Conservation (phyloP, 1,140 invertebrate genomes). For the Hypothenemus hampei region DNA sequence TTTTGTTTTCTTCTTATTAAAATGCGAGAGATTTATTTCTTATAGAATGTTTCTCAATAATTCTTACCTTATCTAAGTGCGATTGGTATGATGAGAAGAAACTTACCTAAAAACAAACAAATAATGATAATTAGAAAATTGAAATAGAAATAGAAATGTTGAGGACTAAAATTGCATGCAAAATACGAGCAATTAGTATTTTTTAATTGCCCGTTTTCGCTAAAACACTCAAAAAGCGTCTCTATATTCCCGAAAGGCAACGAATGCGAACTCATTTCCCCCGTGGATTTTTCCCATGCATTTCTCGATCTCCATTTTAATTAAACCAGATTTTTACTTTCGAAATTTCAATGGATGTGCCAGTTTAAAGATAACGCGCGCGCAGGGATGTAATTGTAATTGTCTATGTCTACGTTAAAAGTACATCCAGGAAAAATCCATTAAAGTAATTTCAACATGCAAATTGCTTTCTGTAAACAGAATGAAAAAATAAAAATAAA, state of each 20-base stretch:
- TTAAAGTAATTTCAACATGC: constrained; percentile 22
- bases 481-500: constrained; percentile 11
- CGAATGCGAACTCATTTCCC: constrained; percentile 12
- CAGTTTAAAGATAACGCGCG: constrained; percentile 14
- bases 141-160: too few relatives aligned
- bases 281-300: not conserved
- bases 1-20: too few relatives aligned
- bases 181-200: not conserved
- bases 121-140: too few relatives aligned
- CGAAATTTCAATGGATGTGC: constrained; percentile 13
- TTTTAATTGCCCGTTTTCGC: not conserved
- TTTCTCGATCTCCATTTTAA: constrained; percentile 15
- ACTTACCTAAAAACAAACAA: constrained; percentile 1
- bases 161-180: not conserved
- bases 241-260: constrained; percentile 1
- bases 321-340: constrained; percentile 18
- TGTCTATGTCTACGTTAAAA: constrained; percentile 23
- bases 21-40: constrained; percentile 1
- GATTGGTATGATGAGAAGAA: too few relatives aligned
- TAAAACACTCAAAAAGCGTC: constrained; percentile 4
- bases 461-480: constrained; percentile 9
- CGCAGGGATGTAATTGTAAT: constrained; percentile 15
- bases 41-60: not conserved
- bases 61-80: not conserved
- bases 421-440: constrained; percentile 25